Evolutionary conservation across 2,113 vertebrate genomes (phyloP), one percentile per base, ranked within the genome.

Genomic region (Anolis sagrei): DNA sequence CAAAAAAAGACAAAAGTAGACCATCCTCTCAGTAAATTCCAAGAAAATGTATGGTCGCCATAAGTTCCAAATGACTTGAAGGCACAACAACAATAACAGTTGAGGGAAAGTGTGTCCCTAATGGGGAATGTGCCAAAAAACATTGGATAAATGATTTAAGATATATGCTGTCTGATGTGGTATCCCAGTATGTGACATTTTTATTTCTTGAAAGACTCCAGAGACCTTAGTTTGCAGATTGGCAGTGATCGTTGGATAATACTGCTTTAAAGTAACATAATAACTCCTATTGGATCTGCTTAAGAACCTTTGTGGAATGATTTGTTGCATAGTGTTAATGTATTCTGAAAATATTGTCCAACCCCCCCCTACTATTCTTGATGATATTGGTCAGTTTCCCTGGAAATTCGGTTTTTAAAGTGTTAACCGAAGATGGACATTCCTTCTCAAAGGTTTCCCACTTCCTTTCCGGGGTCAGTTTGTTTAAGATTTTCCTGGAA

Each of bases 391-490:
- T 83, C 82, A 48, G 13, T 36, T 66, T 79, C 66, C 29, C 29
- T 25, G 34, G 68, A 78, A 79, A 85, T 85, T 54, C 7, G 77
- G 48, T 85, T 85, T 58, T 72, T 72, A 85, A 36, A 44, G 6
- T 48, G 16, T 27, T 21, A 6, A n/a, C 21, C 25, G 7, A 7
- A 23, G 7, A 10, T 61, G 39, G 34, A 27, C 2, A 14, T 27
- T 73, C 34, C 36, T 25, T 73, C 44, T 76, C 54, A 14, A 36
- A 70, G 11, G 8, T 77, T 70, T 58, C 39, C 25, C 25, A 11
- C 11, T 34, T 73, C 54, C n/a, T 29, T 84, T 70, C 32, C 11
- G 36, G 48, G 34, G 25, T 69, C 39, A 70, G 34, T 72, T 62
- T 81, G 70, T 61, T 76, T 78, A 19, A 14, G 44, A 21, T n/a